Percentiles rank a stretch among this genome's conserved stretches.
These are phyloP conservation scores for Hirudo medicinalis DNA, from an alignment of 1,140 invertebrate genomes.

Conservation along the genomic window DNA sequence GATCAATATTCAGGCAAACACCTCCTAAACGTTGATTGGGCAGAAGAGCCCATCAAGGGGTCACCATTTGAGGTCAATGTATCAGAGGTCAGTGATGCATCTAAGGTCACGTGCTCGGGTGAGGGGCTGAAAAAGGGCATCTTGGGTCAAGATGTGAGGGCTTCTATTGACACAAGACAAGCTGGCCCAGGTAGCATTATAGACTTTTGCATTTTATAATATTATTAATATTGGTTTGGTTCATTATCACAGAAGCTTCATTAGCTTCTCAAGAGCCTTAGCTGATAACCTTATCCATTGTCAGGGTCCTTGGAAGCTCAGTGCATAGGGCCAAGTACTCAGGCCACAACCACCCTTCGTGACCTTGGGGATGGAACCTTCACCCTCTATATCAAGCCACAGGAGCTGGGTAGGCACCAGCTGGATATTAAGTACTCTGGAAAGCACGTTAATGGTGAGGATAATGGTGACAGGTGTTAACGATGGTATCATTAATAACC, in stretches of 20 bases:
- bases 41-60: constrained; percentile 71
- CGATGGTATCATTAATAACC: too few species aligned
- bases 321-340: constrained; percentile 71
- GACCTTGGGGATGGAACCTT: constrained; percentile 96
- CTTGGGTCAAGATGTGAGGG: constrained; percentile 80
- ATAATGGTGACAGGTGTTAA: neutral
- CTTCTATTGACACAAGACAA: constrained; percentile 82
- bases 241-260: too few species aligned
- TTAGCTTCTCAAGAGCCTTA: too few species aligned
- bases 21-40: constrained; percentile 82
- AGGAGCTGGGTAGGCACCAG: constrained; percentile 82
- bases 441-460: constrained; percentile 45
- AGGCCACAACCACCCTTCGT: constrained; percentile 88
- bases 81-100: constrained; percentile 59
- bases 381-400: constrained; percentile 82
- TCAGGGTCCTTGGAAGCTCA: constrained; percentile 63
- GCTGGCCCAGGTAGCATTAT: constrained; percentile 55
- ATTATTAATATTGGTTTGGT: too few species aligned
- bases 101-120: constrained; percentile 73
- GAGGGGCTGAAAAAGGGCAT: constrained; percentile 76
- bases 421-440: constrained; percentile 87
- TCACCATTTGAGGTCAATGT: constrained; percentile 81
- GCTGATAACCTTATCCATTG: neutral
- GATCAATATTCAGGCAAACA: constrained; percentile 40
- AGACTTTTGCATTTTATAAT: neutral